These are phyloP conservation scores for Alentia gelatinosa DNA, from an alignment of 2,888 invertebrate species.

Conservation along the genomic window DNA sequence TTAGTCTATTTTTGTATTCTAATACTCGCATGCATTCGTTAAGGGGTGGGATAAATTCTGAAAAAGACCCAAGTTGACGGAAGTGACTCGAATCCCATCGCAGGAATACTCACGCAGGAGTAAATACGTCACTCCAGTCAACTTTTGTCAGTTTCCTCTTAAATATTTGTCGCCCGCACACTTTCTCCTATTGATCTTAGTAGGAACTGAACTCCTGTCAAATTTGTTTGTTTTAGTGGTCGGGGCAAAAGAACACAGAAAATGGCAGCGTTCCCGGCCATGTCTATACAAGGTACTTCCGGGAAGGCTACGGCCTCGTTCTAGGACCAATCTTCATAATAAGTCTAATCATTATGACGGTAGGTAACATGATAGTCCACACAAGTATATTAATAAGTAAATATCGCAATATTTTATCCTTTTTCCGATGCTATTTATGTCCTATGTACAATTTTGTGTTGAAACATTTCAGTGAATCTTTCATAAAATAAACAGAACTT, in stretches of 20 bases:
- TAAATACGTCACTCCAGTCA: too few relatives aligned
- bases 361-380: constrained; percentile 54
- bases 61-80: too few relatives aligned
- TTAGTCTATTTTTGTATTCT: too few relatives aligned
- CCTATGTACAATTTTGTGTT: not conserved
- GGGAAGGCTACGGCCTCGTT: constrained; percentile 85
- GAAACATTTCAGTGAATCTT: not conserved
- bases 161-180: not conserved
- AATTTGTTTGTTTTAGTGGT: constrained; percentile 28
- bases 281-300: constrained; percentile 87
- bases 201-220: too few relatives aligned
- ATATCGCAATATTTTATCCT: not conserved
- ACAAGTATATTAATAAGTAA: not conserved
- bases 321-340: constrained; percentile 14
- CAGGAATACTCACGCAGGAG: too few relatives aligned
- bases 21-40: too few relatives aligned
- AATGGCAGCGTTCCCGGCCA: constrained; percentile 83
- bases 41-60: too few relatives aligned
- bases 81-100: too few relatives aligned
- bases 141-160: too few relatives aligned
- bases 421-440: not conserved
- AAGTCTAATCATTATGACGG: constrained; percentile 49
- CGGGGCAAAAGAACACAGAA: constrained; percentile 70
- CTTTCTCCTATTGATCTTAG: too few relatives aligned
- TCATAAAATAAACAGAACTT: not conserved